Conservation (phyloP, 2,888 invertebrate species). For the Geophilus truncorum region DNA sequence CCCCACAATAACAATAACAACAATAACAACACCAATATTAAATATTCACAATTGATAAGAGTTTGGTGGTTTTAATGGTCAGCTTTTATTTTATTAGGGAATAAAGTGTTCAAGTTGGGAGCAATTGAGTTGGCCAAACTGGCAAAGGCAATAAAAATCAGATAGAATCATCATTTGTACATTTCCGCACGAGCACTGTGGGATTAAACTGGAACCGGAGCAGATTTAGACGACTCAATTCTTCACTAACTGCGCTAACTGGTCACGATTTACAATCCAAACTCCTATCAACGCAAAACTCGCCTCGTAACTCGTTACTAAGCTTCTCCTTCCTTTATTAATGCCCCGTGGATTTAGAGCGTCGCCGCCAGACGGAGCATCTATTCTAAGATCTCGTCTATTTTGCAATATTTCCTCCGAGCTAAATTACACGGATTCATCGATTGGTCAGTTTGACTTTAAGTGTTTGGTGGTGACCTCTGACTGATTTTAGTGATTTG, state of each 20-base stretch:
- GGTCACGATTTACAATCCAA: background rate
- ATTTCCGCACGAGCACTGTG: background rate
- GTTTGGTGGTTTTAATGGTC: background rate
- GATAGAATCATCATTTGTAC: conserved; percentile 17
- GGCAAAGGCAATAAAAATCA: conserved; percentile 5
- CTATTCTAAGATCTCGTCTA: background rate
- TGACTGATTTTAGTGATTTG: background rate
- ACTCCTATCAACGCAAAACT: background rate
- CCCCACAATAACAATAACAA: too few species aligned
- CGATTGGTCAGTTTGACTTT: too few species aligned
- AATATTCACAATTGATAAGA: too few species aligned
- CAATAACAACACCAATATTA: too few species aligned
- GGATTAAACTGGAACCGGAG: background rate
- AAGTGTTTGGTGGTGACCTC: too few species aligned
- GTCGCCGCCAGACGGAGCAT: background rate
- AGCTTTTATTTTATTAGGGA: background rate
- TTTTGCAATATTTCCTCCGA: too few species aligned
- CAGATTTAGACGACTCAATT: conserved; percentile 7
- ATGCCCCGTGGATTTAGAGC: background rate
- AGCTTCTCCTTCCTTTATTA: background rate
- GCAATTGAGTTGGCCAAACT: conserved; percentile 15
- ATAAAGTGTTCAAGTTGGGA: conserved; percentile 1
- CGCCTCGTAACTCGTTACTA: background rate
- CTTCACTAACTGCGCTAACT: conserved; percentile 5
- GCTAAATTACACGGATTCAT: too few species aligned